These are phyloP conservation scores for Cydia fagiglandana DNA, from an alignment of 1,140 invertebrate species.

Conservation along the genomic window DNA sequence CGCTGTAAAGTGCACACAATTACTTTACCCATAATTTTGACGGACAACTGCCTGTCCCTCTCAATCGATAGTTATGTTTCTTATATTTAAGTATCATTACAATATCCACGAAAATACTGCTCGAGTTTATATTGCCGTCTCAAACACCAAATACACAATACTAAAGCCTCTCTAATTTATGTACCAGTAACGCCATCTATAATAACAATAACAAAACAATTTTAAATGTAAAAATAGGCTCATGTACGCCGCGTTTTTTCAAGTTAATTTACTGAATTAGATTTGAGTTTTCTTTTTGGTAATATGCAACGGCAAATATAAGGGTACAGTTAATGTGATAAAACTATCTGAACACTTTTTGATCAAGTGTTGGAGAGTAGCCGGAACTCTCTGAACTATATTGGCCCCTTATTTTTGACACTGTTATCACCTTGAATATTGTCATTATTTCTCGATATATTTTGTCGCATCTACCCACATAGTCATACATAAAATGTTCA, in stretches of 20 bases:
- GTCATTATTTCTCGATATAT: background rate
- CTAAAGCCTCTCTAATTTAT: conserved; percentile 1
- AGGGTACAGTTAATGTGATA: too few species aligned
- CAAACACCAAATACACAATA: background rate
- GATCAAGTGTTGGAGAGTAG: background rate
- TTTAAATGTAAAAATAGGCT: too few species aligned
- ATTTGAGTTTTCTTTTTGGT: background rate
- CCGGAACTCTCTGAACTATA: background rate
- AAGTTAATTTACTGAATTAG: background rate
- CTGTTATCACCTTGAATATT: background rate
- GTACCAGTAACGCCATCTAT: background rate
- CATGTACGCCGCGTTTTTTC: background rate
- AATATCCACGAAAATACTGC: conserved; percentile 3
- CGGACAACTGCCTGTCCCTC: background rate
- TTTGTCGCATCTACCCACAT: background rate
- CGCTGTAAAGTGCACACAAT: background rate
- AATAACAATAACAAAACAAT: background rate
- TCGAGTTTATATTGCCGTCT: background rate
- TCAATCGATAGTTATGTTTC: too few species aligned
- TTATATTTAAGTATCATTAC: background rate
- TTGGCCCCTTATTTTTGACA: background rate
- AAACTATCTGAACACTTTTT: background rate
- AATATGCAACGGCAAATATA: too few species aligned
- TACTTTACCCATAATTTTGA: background rate
- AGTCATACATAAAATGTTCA: conserved; percentile 32